Conservation (phyloP, 2,888 invertebrate genomes). For the Lasioglossum pauxillum region DNA sequence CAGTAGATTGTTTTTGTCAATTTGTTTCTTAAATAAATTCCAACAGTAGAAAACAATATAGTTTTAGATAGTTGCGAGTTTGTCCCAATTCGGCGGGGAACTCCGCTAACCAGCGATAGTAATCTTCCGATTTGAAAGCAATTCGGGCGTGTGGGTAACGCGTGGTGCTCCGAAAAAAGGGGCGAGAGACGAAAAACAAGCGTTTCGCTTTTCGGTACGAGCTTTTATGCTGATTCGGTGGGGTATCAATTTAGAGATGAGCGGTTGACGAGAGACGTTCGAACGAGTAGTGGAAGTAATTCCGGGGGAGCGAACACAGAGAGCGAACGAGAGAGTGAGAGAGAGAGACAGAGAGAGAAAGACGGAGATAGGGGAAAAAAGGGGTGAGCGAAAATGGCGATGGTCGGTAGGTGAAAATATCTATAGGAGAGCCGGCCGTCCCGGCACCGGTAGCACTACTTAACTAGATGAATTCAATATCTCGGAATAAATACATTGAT, state of each 20-base stretch:
- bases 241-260: slow-evolving; percentile 19
- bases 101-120: slow-evolving; percentile 36
- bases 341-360: not conserved
- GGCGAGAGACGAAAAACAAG: not conserved
- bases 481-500: slow-evolving; percentile 84
- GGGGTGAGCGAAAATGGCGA: not conserved
- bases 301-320: not conserved
- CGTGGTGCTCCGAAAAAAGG: not conserved
- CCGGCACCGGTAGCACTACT: slow-evolving; percentile 75
- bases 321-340: too few species aligned
- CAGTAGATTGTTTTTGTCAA: too few species aligned
- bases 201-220: slow-evolving; percentile 7
- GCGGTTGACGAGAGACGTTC: slow-evolving; percentile 11
- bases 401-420: slow-evolving; percentile 73
- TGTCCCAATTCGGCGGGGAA: slow-evolving; percentile 44
- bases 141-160: slow-evolving; percentile 26
- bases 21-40: too few species aligned
- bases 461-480: slow-evolving; percentile 84
- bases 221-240: slow-evolving; percentile 19
- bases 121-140: slow-evolving; percentile 43
- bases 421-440: slow-evolving; percentile 58
- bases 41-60: not conserved
- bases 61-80: slow-evolving; percentile 27
- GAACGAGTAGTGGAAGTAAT: slow-evolving; percentile 20
- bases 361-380: not conserved